Conservation (phyloP, 1,140 invertebrate genomes). For the Trichonephila clavata region DNA sequence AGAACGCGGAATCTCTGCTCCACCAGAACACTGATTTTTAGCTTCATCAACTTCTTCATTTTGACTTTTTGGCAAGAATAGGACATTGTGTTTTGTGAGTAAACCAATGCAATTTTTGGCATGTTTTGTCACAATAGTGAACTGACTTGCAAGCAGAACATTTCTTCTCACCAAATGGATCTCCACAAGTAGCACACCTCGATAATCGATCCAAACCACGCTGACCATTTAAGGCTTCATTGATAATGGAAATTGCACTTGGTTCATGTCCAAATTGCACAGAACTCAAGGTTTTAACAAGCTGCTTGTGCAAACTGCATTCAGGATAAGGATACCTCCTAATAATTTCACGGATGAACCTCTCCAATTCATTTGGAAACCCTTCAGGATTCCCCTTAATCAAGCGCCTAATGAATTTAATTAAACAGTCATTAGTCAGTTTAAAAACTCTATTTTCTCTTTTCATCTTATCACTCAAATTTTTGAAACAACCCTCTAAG, state of each 20-base stretch:
- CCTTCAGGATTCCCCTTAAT: slow-evolving; percentile 89
- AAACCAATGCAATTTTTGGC: slow-evolving; percentile 97
- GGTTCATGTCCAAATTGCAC: slow-evolving; percentile 83
- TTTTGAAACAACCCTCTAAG: slow-evolving; percentile 84
- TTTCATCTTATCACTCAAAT: slow-evolving; percentile 83
- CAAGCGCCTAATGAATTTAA: slow-evolving; percentile 81
- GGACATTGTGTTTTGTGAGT: slow-evolving; percentile 93
- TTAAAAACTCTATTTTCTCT: no score
- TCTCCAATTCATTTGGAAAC: slow-evolving; percentile 90
- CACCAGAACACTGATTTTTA: no score
- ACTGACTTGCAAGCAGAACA: slow-evolving; percentile 97
- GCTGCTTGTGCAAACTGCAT: slow-evolving; percentile 91
- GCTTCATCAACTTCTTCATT: slow-evolving; percentile 77
- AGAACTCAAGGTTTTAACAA: slow-evolving; percentile 88
- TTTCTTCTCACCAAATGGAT: slow-evolving; percentile 93
- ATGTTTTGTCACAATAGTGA: slow-evolving; percentile 95
- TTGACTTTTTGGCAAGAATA: neutral
- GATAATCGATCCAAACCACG: slow-evolving; percentile 87
- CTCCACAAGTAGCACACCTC: slow-evolving; percentile 93
- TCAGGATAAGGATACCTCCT: slow-evolving; percentile 93
- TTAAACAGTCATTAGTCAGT: slow-evolving; percentile 78
- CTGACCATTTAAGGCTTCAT: slow-evolving; percentile 91
- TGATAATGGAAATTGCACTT: slow-evolving; percentile 87
- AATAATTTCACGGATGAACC: slow-evolving; percentile 90
- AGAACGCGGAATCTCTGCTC: neutral